Conservation (phyloP, 2,888 invertebrate genomes). For the Macrosoma leucophasiata region DNA sequence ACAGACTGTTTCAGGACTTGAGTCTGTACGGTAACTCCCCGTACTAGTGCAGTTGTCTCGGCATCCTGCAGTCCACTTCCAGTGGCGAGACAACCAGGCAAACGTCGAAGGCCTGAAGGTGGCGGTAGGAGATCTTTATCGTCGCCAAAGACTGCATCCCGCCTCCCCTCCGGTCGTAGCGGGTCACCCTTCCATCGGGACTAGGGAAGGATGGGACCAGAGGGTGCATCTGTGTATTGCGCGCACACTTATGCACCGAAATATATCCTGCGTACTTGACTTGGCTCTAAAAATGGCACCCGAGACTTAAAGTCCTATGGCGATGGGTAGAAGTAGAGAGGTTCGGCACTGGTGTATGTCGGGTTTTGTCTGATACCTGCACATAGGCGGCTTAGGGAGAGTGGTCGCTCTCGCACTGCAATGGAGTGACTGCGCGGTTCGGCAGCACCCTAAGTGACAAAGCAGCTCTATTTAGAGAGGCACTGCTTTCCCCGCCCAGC, state of each 20-base stretch:
- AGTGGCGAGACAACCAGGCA: too few relatives aligned
- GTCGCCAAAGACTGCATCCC: not conserved
- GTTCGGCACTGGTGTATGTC: conserved; percentile 5
- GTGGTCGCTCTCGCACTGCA: conserved; percentile 10
- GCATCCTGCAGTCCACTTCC: too few relatives aligned
- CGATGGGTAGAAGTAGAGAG: conserved; percentile 16
- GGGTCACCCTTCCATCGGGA: conserved; percentile 14
- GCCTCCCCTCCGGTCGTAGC: conserved; percentile 11
- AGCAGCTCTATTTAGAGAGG: conserved; percentile 27
- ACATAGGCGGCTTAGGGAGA: conserved; percentile 8
- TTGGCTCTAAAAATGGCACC: conserved; percentile 5
- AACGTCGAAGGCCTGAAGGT: too few relatives aligned
- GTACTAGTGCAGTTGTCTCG: too few relatives aligned
- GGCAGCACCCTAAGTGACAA: conserved; percentile 11
- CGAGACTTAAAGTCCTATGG: conserved; percentile 5
- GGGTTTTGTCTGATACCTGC: conserved; percentile 9
- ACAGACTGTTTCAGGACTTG: too few relatives aligned
- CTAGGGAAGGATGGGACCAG: conserved; percentile 5
- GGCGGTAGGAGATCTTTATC: not conserved
- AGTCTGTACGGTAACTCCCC: too few relatives aligned
- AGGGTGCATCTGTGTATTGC: conserved; percentile 12
- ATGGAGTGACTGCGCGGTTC: not conserved
- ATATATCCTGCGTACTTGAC: conserved; percentile 15
- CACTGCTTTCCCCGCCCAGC: conserved; percentile 27
- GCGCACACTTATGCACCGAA: conserved; percentile 8